phyloP scores from a whole-genome alignment of 2,888 invertebrate genomes.

The Chymomyza caudatula region DNA sequence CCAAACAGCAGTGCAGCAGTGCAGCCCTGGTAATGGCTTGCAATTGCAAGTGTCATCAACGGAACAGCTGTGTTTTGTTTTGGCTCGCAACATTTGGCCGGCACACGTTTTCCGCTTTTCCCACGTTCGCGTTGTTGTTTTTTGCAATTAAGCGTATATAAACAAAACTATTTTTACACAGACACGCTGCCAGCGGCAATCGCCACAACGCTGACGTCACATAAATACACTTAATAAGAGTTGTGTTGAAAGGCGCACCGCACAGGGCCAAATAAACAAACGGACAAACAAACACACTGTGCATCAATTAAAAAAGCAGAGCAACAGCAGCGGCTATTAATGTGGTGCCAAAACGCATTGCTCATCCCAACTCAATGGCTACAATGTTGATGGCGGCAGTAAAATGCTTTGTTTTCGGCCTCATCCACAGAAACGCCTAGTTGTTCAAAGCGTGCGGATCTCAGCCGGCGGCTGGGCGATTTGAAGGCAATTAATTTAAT shows the following conservation, averaged over 20 bases:
- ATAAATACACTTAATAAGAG: not conserved
- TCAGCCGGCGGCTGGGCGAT: not conserved
- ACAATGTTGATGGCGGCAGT: not conserved
- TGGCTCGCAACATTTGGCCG: not conserved
- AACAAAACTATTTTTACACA: constrained; percentile 39
- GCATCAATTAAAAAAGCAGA: not conserved
- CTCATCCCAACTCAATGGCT: not conserved
- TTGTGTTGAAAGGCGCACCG: not conserved
- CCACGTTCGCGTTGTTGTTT: constrained; percentile 11
- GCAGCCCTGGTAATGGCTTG: not conserved
- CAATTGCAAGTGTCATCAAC: not conserved
- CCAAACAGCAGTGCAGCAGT: not conserved
- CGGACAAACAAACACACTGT: not conserved
- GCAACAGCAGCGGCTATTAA: constrained; percentile 1
- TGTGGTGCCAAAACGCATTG: not conserved
- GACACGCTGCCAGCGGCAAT: not conserved
- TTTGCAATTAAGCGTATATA: constrained; percentile 19
- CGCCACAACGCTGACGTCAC: not conserved
- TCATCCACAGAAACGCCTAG: not conserved
- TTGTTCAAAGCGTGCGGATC: constrained; percentile 3
- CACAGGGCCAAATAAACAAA: not conserved
- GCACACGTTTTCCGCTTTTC: constrained; percentile 2
- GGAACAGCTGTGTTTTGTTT: constrained; percentile 19
- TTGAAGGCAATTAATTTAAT: constrained; percentile 15
- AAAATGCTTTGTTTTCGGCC: constrained; percentile 1